These are phyloP conservation scores for Andrena minutula DNA, from an alignment of 2,888 invertebrate species.

Conservation along the genomic window DNA sequence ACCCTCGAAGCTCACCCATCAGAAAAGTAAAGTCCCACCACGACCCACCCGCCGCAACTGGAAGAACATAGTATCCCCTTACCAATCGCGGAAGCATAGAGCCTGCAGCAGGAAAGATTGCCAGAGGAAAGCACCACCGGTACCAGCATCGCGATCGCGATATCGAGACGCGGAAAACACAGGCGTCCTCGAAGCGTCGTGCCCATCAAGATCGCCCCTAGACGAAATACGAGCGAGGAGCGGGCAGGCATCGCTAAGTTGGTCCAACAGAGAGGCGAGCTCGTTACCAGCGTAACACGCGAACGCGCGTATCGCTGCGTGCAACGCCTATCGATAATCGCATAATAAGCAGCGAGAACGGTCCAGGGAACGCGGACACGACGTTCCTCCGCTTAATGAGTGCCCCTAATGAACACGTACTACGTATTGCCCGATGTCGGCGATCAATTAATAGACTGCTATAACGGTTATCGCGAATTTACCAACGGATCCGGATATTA, in stretches of 20 bases:
- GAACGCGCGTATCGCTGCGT: conserved; percentile 32
- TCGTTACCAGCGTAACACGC: conserved; percentile 15
- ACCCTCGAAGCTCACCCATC: too few relatives aligned
- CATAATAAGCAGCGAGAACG: conserved; percentile 48
- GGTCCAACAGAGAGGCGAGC: not conserved
- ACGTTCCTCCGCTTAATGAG: conserved; percentile 48
- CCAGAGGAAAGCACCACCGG: too few relatives aligned
- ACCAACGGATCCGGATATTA: conserved; percentile 64
- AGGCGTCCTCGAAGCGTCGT: not conserved
- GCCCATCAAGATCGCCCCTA: not conserved
- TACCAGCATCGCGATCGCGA: not conserved
- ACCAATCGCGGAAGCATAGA: too few relatives aligned
- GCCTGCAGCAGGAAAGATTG: too few relatives aligned
- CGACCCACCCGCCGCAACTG: too few relatives aligned
- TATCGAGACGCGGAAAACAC: not conserved
- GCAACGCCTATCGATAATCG: conserved; percentile 55
- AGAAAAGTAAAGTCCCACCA: too few relatives aligned
- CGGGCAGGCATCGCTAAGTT: not conserved
- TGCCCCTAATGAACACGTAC: conserved; percentile 50
- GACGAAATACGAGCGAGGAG: conserved; percentile 1
- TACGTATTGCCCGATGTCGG: conserved; percentile 42
- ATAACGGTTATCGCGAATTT: conserved; percentile 66
- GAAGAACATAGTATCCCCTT: too few relatives aligned
- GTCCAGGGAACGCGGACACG: conserved; percentile 32
- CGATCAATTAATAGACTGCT: conserved; percentile 61